Evolutionary conservation across 1,140 invertebrate species (phyloP).

Genomic region (Chionoecetes opilio): DNA sequence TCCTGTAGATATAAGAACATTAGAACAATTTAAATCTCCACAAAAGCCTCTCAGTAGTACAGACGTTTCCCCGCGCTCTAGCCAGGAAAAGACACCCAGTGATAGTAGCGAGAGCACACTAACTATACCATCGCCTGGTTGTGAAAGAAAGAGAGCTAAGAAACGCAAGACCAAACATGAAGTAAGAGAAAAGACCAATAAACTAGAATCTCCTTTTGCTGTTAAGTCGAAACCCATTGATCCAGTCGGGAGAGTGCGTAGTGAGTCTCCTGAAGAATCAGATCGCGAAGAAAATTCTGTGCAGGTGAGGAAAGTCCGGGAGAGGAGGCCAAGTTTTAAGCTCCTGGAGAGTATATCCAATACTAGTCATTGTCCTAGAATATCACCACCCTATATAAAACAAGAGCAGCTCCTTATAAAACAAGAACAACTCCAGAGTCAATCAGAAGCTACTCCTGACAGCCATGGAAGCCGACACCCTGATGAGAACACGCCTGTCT

Average conservation of each 20-base stretch:
- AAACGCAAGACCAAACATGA: conserved; percentile 16
- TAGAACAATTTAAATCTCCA: not conserved
- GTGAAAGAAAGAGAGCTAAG: not conserved
- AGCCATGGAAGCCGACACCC: not conserved
- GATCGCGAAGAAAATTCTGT: not conserved
- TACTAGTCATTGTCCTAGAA: conserved; percentile 41
- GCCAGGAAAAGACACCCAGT: not conserved
- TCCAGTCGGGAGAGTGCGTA: not conserved
- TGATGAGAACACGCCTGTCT: not conserved
- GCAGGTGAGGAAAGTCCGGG: conserved; percentile 44
- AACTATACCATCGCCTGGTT: not conserved
- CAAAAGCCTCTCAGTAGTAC: not conserved
- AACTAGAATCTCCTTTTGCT: not conserved
- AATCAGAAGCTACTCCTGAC: not conserved
- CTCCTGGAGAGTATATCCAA: conserved; percentile 59
- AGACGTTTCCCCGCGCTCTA: not conserved
- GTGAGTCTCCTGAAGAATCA: not conserved
- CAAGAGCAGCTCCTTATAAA: too few species aligned
- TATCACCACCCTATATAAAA: conserved; percentile 38
- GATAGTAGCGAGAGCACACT: not conserved
- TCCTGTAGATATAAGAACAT: not conserved
- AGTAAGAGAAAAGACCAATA: not conserved
- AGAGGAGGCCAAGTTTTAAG: conserved; percentile 69
- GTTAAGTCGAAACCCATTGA: not conserved
- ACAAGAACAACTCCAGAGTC: not conserved